Evolutionary conservation across 1,140 invertebrate genomes (phyloP).

Genomic region (Zaprionus kolodkinae): DNA sequence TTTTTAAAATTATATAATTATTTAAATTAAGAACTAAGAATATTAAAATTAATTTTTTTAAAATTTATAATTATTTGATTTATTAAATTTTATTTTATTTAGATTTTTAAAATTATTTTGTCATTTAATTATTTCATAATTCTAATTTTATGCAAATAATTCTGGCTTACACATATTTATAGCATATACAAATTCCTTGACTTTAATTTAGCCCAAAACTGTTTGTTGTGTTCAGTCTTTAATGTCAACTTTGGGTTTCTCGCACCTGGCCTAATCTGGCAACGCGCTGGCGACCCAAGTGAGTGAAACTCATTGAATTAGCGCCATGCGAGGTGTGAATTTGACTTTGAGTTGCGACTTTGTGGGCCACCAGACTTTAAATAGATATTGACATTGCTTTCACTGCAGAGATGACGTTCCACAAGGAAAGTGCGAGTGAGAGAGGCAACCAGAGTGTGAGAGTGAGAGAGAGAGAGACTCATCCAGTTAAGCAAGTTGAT

Average conservation of each 20-base stretch:
- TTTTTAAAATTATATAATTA: too few relatives aligned
- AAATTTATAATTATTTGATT: too few relatives aligned
- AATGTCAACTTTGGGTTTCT: conserved; percentile 9
- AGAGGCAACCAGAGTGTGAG: conserved; percentile 13
- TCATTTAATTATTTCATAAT: too few relatives aligned
- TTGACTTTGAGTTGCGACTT: conserved; percentile 41
- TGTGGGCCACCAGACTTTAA: conserved; percentile 44
- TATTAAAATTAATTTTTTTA: too few relatives aligned
- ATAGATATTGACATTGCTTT: conserved; percentile 76
- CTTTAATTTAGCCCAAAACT: neutral
- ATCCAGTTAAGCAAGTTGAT: conserved; percentile 24
- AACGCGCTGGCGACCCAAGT: neutral
- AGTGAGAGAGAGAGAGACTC: conserved; percentile 9
- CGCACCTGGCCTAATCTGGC: conserved; percentile 19
- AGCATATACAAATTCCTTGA: too few relatives aligned
- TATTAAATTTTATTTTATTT: too few relatives aligned
- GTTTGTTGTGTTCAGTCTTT: neutral
- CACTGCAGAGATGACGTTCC: conserved; percentile 31
- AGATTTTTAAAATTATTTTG: too few relatives aligned
- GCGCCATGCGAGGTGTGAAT: conserved; percentile 47
- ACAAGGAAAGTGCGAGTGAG: conserved; percentile 5
- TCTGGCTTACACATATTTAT: too few relatives aligned
- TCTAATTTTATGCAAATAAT: too few relatives aligned
- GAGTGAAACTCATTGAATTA: conserved; percentile 55
- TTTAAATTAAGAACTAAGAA: too few relatives aligned